Conservation (phyloP, 2,888 invertebrate species). For the Shargacucullia verbasci region DNA sequence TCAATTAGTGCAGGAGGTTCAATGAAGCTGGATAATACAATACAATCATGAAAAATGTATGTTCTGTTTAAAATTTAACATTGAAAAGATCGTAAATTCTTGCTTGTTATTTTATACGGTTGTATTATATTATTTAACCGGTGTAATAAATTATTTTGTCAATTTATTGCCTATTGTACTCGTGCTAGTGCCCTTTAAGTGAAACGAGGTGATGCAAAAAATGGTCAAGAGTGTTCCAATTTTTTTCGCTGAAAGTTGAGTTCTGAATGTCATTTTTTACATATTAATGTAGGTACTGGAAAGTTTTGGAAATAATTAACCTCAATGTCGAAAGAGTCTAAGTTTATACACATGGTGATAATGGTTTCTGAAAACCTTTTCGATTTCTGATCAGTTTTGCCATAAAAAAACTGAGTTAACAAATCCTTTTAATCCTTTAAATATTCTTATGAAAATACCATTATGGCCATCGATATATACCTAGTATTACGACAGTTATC, state of each 20-base stretch:
- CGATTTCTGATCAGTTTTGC: too few relatives aligned
- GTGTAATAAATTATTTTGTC: constrained; percentile 43
- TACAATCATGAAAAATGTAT: not conserved
- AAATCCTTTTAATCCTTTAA: too few relatives aligned
- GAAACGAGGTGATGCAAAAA: constrained; percentile 34
- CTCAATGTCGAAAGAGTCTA: not conserved
- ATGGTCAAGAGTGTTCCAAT: constrained; percentile 39
- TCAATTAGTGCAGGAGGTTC: too few relatives aligned
- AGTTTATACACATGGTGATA: too few relatives aligned
- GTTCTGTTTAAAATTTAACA: constrained; percentile 12
- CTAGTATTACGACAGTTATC: constrained; percentile 7
- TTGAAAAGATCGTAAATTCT: constrained; percentile 42
- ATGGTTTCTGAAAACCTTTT: too few relatives aligned
- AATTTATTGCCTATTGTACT: constrained; percentile 50
- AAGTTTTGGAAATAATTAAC: constrained; percentile 5
- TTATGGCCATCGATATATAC: not conserved
- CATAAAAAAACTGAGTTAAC: too few relatives aligned
- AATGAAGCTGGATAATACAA: not conserved
- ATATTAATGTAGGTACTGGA: constrained; percentile 8
- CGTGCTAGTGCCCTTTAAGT: constrained; percentile 36
- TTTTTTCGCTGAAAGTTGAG: constrained; percentile 40
- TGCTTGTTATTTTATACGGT: constrained; percentile 35
- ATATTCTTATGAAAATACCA: too few relatives aligned
- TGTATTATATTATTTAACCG: constrained; percentile 29
- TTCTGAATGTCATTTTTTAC: constrained; percentile 20